These are phyloP conservation scores for Drosophila gunungcola DNA, from an alignment of 1,140 invertebrate species.

Conservation along the genomic window DNA sequence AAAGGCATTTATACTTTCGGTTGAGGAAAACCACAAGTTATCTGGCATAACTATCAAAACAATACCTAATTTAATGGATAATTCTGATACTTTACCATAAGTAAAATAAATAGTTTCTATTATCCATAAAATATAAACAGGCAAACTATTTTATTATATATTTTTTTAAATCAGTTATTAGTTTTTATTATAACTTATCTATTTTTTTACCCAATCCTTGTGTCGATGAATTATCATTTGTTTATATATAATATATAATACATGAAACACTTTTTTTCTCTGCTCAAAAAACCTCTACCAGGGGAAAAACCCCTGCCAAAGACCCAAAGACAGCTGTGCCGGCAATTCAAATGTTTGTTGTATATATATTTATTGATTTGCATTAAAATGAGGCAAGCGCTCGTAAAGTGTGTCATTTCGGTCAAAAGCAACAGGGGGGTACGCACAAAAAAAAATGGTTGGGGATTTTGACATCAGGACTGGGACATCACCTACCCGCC, in stretches of 20 bases:
- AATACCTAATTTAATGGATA: too few relatives aligned
- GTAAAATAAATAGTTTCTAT: too few relatives aligned
- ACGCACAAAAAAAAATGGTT: neutral
- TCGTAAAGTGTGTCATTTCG: constrained; percentile 57
- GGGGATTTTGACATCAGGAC: constrained; percentile 11
- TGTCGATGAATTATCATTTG: too few relatives aligned
- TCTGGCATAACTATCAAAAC: too few relatives aligned
- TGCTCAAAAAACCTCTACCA: neutral
- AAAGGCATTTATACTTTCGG: neutral
- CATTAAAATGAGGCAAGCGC: constrained; percentile 44
- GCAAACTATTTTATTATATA: too few relatives aligned
- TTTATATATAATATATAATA: too few relatives aligned
- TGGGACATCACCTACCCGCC: constrained; percentile 9
- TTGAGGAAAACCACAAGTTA: too few relatives aligned
- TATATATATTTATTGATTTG: constrained; percentile 73
- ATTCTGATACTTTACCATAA: too few relatives aligned
- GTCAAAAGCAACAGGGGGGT: constrained; percentile 23
- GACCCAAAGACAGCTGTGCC: constrained; percentile 44
- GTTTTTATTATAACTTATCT: too few relatives aligned
- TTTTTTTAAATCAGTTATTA: too few relatives aligned
- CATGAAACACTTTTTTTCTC: neutral
- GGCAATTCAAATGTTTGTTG: constrained; percentile 51
- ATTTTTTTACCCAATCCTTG: too few relatives aligned
- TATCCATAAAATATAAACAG: too few relatives aligned
- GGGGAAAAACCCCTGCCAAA: neutral